Percentiles rank a stretch among this genome's conserved stretches.
Conservation (phyloP, 2,113 vertebrate species). For the Notechis scutatus region DNA sequence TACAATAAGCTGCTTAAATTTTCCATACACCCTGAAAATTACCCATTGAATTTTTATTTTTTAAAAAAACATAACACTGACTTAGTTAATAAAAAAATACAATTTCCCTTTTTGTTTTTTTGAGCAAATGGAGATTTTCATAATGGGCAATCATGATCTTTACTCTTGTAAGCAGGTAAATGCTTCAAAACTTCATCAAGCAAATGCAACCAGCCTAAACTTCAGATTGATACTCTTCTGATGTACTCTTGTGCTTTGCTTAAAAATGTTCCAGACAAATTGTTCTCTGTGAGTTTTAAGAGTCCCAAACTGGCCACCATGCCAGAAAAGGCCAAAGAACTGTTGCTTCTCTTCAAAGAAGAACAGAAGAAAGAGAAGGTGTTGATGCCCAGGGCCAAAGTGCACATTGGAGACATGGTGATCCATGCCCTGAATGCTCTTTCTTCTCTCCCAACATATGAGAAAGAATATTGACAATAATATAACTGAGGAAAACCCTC, state of each 20-base stretch:
- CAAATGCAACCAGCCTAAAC: not conserved
- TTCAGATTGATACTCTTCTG: not conserved
- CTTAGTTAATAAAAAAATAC: not conserved
- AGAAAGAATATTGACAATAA: not conserved
- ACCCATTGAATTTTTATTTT: not conserved
- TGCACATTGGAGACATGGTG: not conserved
- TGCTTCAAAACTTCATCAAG: not conserved
- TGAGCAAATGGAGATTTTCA: not conserved
- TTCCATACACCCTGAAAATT: not conserved
- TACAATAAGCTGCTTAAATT: not conserved
- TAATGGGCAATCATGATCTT: not conserved
- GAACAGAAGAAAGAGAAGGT: not conserved
- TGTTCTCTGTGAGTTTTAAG: not conserved
- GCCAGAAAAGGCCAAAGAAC: not conserved
- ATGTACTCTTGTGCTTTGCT: not conserved
- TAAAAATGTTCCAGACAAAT: not conserved
- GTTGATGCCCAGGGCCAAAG: too few species aligned
- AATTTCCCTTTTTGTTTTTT: not conserved
- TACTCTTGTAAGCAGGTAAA: not conserved
- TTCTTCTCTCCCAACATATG: not conserved
- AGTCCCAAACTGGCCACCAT: not conserved
- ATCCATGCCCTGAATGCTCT: not conserved
- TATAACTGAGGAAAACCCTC: not conserved
- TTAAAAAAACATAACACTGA: not conserved
- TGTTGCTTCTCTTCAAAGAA: not conserved